Base-by-base conservation (phyloP, 2,113 vertebrate species). In the Lepus timidus region DNA sequence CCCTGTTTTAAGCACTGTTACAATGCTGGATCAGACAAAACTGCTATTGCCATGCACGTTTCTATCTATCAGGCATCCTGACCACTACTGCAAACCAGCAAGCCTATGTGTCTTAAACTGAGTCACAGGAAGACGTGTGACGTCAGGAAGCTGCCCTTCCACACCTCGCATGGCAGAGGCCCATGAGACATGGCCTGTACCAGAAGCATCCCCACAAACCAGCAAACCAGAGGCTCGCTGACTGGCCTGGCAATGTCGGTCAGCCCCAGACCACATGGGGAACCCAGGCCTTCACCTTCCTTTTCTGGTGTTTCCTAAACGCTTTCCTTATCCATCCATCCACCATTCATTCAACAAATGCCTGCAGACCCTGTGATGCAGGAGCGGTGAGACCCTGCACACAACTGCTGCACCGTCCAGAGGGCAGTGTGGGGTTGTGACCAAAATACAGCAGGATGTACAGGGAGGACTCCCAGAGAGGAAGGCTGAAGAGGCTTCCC, bases 251-350 rank as follows among this genome's bases (percentile, higher is more conserved):
- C 4, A 23, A 33, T 2, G 6, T 22, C 6, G 67, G 44, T 14
- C 14, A 70, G 29, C 4, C 1, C 10, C 13, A 0, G 10, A 67
- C 33, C 0, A 0, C 44, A 8, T 1, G 12, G 33, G 29, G 25
- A n/a, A 29, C 27, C 31, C 78, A 23, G 4, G 13, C 3, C 55
- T 85, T 22, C 58, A 11, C 51, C 16, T 49, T 58, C 23, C 49
- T 83, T 62, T 61, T 70, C 33, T 17, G 3, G 0, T 51, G 58
- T 85, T 68, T 75, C 31, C 80, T 55, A 36, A 25, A 68, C 33
- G 74, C 25, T 23, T 73, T 33, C 31, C 7, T 62, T 0, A 3
- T 22, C 64, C 61, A 25, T 4, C 52, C 52, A 67, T 22, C 44
- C 29, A 52, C 67, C 22, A 58, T 20, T 19, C 51, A 44, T 20